Base-by-base conservation (phyloP, 2,797 vertebrate species). In the Chelon labrosus region DNA sequence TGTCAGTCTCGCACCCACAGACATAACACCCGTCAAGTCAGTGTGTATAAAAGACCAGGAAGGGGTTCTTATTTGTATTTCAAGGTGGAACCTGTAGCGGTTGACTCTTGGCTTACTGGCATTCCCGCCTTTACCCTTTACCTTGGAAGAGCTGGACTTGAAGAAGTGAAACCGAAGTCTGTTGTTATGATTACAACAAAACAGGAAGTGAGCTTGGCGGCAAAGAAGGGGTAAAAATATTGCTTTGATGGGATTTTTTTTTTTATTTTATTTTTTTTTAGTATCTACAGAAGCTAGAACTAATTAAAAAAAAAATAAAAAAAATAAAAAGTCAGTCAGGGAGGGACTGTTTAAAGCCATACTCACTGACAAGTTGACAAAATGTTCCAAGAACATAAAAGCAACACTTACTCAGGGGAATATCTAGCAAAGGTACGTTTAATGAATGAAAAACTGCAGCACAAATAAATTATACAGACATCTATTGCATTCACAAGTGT, bases 91-190 rank as follows among this genome's bases (percentile, higher is more conserved):
- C 3, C 1, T 50, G 11, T 13, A 31, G 2, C 25, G 46, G 41
- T 2, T 5, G 13, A 42, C 19, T 25, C 31, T 12, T 11, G 9
- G 1, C 12, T 82, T 58, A 73, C 79, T 66, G 83, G 56, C 54
- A 73, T 10, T 9, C 17, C 46, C 1, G 46, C 31, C 31, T 35
- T 35, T 4, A 11, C 7, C 14, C n/a, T 4, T 25, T 67, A 5
- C 13, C 2, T 11, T 57, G 37, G 73, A 77, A 74, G 53, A 60
- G 17, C 9, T 0, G 1, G 17, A 4, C 47, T 27, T 49, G 73
- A 79, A 78, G 82, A 90, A 88, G 67, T 83, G 86, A 88, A 86
- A 93, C 70, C 27, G 10, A 10, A 11, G 9, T 1, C 55, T 25
- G 37, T 19, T 65, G 38, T 27, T 53, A n/a, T 39, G 20, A 64